Percentiles rank a stretch among this genome's conserved stretches.
These are phyloP conservation scores for Brachyhypopomus gauderio DNA, from an alignment of 2,113 vertebrate genomes.

Conservation along the genomic window DNA sequence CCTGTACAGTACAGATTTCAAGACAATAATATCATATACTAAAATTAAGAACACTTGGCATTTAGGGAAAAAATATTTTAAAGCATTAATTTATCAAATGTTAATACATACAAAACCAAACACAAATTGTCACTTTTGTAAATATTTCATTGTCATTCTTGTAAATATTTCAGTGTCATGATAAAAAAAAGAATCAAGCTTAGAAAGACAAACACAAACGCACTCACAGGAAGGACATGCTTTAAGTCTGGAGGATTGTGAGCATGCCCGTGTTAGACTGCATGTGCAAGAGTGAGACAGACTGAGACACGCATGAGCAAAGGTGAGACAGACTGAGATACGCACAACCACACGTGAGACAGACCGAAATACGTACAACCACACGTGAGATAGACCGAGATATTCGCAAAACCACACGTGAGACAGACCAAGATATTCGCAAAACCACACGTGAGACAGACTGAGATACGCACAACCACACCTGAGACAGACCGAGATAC, in stretches of 20 bases:
- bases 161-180: neutral
- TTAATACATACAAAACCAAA: constrained; percentile 41
- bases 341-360: too few relatives aligned
- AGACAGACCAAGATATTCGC: too few relatives aligned
- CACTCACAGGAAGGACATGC: constrained; percentile 51
- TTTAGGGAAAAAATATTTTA: constrained; percentile 41
- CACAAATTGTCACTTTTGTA: constrained; percentile 41
- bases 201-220: constrained; percentile 9
- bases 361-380: too few relatives aligned
- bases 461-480: neutral
- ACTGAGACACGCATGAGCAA: too few relatives aligned
- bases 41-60: constrained; percentile 54
- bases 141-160: constrained; percentile 42
- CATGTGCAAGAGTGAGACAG: too few relatives aligned
- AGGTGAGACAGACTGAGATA: too few relatives aligned
- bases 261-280: too few relatives aligned
- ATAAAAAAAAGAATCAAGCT: constrained; percentile 7
- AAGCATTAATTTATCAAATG: constrained; percentile 54
- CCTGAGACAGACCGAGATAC: constrained; percentile 20
- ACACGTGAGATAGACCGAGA: too few relatives aligned
- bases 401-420: too few relatives aligned
- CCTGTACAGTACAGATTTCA: constrained; percentile 36
- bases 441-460: too few relatives aligned
- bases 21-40: constrained; percentile 34
- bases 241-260: constrained; percentile 43